Evolutionary conservation across 2,797 vertebrate genomes (phyloP).

Genomic region (Gymnopithys bicolor): DNA sequence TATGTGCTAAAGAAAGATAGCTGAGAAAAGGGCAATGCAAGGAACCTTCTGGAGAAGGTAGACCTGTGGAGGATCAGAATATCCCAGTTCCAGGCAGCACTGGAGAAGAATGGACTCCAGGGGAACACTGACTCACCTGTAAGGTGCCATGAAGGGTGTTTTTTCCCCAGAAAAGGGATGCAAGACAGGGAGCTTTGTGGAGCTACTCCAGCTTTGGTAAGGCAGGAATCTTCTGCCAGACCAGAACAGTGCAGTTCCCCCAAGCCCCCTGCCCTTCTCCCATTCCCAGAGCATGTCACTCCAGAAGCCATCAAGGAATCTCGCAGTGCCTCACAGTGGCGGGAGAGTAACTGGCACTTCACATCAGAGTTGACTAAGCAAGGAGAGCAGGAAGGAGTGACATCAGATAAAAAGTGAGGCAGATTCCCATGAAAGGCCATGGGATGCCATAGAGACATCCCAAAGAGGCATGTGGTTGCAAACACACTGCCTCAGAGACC

Average conservation of each 20-base stretch:
- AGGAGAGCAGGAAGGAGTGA: not conserved
- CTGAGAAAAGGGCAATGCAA: not conserved
- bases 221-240: not conserved
- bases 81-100: not conserved
- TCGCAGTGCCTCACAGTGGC: conserved; percentile 44
- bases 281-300: not conserved
- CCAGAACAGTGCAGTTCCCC: not conserved
- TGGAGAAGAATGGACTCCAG: not conserved
- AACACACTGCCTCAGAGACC: not conserved
- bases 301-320: conserved; percentile 23
- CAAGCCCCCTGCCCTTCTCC: not conserved
- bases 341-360: not conserved
- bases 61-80: not conserved
- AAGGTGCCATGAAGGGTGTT: not conserved
- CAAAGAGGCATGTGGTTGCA: rapidly evolving
- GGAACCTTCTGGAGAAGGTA: not conserved
- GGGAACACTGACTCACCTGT: not conserved
- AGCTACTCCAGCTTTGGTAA: not conserved
- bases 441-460: not conserved
- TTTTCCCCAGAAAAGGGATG: not conserved
- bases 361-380: not conserved
- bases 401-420: not conserved
- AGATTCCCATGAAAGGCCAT: not conserved
- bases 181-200: not conserved
- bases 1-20: not conserved